Evolutionary conservation across 2,113 vertebrate species (phyloP).

Genomic region (Pitta sordida): DNA sequence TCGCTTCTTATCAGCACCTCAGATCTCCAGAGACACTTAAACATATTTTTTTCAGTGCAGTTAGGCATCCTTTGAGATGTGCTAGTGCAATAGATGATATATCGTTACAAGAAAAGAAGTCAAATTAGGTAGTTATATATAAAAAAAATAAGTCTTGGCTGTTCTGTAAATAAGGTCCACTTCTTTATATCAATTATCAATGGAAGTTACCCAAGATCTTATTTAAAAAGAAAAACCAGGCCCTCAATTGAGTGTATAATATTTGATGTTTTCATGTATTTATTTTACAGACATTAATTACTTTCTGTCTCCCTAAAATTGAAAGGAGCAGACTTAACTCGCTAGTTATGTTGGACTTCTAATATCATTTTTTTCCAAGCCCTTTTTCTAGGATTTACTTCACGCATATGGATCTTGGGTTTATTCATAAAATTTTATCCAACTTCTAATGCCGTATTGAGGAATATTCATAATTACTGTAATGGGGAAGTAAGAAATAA

Average conservation of each 20-base stretch:
- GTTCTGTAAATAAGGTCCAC: not conserved
- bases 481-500: not conserved
- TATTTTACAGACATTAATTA: not conserved
- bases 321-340: not conserved
- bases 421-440: not conserved
- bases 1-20: constrained; percentile 27
- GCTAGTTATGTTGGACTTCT: not conserved
- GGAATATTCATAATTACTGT: not conserved
- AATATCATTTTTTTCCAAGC: not conserved
- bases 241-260: not conserved
- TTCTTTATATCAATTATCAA: not conserved
- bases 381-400: not conserved
- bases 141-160: not conserved
- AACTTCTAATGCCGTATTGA: not conserved
- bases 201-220: not conserved
- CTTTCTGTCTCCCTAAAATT: not conserved
- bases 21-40: constrained; percentile 40
- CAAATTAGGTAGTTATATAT: not conserved
- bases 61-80: constrained; percentile 51
- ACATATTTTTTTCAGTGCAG: constrained; percentile 20
- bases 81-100: not conserved
- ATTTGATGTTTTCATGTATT: not conserved
- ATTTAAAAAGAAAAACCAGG: constrained; percentile 8
- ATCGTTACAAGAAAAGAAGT: constrained; percentile 23
- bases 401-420: not conserved